phyloP scores from a whole-genome alignment of 2,888 invertebrate species.

The Epinotia demarniana region DNA sequence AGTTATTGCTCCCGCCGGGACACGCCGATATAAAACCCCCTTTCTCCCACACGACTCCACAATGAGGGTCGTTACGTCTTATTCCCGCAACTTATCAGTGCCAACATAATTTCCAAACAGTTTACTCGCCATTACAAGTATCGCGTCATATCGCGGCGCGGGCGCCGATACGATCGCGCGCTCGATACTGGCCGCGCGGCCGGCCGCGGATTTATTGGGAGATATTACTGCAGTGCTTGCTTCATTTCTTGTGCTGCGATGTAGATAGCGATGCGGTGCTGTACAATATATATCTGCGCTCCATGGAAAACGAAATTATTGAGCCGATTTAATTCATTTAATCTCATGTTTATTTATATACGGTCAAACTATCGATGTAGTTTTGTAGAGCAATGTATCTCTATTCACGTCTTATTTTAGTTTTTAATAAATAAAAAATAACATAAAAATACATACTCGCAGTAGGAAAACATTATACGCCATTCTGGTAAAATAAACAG shows the following conservation, averaged over 20 bases:
- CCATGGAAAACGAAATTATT: constrained; percentile 24
- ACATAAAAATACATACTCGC: constrained; percentile 18
- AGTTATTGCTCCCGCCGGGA: constrained; percentile 13
- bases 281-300: constrained; percentile 14
- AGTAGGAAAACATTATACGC: constrained; percentile 8
- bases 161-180: constrained; percentile 24
- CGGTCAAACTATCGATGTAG: no score
- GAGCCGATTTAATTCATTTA: constrained; percentile 3
- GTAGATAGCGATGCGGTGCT: constrained; percentile 35
- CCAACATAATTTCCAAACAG: constrained; percentile 43
- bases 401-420: no score
- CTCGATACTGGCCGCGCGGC: constrained; percentile 7
- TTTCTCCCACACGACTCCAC: constrained; percentile 2
- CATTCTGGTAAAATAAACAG: neutral
- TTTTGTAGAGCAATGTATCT: no score
- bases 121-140: constrained; percentile 41
- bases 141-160: constrained; percentile 36
- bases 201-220: constrained; percentile 32
- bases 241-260: constrained; percentile 34
- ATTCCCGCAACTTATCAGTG: constrained; percentile 43
- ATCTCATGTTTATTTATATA: neutral
- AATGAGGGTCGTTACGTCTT: constrained; percentile 38
- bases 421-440: no score
- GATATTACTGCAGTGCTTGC: constrained; percentile 35
- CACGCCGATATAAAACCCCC: constrained; percentile 10